Conservation (phyloP, 2,797 vertebrate species). For the Semaprochilodus insignis region DNA sequence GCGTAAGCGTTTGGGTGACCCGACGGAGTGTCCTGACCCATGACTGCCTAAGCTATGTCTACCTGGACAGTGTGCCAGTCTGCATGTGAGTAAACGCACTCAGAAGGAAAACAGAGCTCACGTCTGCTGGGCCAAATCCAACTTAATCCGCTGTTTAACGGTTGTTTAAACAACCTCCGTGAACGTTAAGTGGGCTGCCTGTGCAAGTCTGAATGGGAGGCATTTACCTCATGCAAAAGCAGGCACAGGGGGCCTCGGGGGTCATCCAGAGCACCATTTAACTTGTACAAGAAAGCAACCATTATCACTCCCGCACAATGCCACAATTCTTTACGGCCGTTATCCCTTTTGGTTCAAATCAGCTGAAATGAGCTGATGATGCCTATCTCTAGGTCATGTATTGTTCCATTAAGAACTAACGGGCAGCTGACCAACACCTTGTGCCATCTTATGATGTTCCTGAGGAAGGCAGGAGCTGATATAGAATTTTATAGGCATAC, state of each 20-base stretch:
- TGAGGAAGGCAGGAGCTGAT: not conserved
- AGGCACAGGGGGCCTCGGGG: conserved; percentile 67
- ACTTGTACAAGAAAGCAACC: conserved; percentile 72
- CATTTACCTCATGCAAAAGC: conserved; percentile 76
- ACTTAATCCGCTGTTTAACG: conserved; percentile 76
- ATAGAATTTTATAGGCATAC: not conserved
- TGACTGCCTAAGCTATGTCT: conserved; percentile 48
- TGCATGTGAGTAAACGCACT: conserved; percentile 35
- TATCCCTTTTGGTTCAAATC: conserved; percentile 68
- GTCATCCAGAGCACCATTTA: conserved; percentile 66
- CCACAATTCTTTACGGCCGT: conserved; percentile 70
- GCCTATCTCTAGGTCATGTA: conserved; percentile 55
- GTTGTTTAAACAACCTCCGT: conserved; percentile 79
- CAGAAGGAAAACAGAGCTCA: conserved; percentile 63
- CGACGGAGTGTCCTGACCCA: conserved; percentile 37
- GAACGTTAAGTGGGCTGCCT: conserved; percentile 71
- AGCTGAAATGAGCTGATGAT: conserved; percentile 60
- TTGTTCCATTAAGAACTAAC: conserved; percentile 32
- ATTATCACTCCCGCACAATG: conserved; percentile 74
- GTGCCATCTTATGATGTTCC: conserved; percentile 4
- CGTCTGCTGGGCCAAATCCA: conserved; percentile 67
- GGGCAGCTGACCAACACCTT: not conserved
- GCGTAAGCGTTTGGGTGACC: conserved; percentile 41
- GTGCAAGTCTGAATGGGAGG: conserved; percentile 71
- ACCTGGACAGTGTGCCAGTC: conserved; percentile 43